Percentiles rank a stretch among this genome's conserved stretches.
Conservation (phyloP, 2,797 vertebrate genomes). For the Lateolabrax maculatus region DNA sequence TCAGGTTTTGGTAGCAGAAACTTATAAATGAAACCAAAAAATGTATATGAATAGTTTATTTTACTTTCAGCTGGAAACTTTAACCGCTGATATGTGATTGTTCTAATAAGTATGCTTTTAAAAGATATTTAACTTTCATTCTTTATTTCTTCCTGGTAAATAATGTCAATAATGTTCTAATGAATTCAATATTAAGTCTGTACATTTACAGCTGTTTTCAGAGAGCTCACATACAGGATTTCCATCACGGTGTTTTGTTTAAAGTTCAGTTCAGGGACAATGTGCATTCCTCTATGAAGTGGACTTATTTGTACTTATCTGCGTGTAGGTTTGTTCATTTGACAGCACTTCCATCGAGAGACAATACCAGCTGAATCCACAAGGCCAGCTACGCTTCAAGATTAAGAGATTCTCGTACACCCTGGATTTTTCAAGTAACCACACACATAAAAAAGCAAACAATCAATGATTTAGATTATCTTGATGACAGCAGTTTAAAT, state of each 20-base stretch:
- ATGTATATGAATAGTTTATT: neutral
- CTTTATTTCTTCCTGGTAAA: neutral
- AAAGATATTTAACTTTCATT: too few species aligned
- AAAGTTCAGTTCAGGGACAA: neutral
- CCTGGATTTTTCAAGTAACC: constrained; percentile 73
- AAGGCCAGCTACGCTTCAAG: constrained; percentile 64
- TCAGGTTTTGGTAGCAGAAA: neutral
- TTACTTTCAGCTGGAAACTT: neutral
- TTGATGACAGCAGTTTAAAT: neutral
- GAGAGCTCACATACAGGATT: neutral
- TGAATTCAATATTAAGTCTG: neutral
- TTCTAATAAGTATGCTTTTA: neutral
- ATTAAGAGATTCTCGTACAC: constrained; percentile 57
- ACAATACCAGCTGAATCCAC: constrained; percentile 70
- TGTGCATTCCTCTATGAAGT: neutral
- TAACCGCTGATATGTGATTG: neutral
- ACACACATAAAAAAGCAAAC: neutral
- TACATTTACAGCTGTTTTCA: neutral
- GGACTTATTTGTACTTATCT: neutral
- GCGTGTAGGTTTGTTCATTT: constrained; percentile 67
- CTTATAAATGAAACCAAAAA: neutral
- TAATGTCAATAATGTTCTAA: too few species aligned
- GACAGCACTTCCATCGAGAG: constrained; percentile 75
- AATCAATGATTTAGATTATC: neutral
- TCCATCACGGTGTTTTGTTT: neutral